Evolutionary conservation across 1,140 invertebrate species (phyloP), one percentile per base, ranked within the genome.

Genomic region (Euwallacea similis): DNA sequence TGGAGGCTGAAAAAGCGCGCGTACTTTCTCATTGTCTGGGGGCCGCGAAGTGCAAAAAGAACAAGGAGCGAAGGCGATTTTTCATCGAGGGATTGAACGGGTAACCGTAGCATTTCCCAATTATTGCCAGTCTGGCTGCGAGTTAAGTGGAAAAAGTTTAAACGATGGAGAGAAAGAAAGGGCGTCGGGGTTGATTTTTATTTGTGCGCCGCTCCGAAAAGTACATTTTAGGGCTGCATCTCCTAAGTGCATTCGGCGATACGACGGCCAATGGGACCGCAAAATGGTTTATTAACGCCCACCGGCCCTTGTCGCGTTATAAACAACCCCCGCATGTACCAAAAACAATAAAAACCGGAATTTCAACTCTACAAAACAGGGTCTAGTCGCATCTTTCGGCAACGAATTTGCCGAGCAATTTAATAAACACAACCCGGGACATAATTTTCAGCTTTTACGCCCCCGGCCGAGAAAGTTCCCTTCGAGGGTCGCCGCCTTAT

Each of bases 21-120:
- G 11, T 41, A 60, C 21, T 60, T 60, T 60, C 41, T 60, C 58
- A 60, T 60, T 60, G 58, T 60, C 58, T 60, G 42, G 58, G 10
- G 8, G 10, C 42, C 3, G 8, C 33, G 21, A 11, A 15, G 10
- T 9, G 42, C 8, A 60, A 60, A 42, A 42, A 42, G 41, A 60
- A 15, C 10, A 60, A 42, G n/a, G 21, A 8, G 58, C 9, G 10
- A 42, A 41, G 33, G 58, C 42, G 58, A 60, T 60, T 60, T 60
- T 60, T 60, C 58, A 60, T 60, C 58, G 7, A 42, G 58, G 58
- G 42, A 33, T 60, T 60, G 58, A 60, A 60, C 58, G 21, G 41
- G 10, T 60, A 60, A 60, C 53, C 10, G 58, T 33, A 60, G 33
- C 7, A 60, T 60, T 60, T 33, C 58, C 42, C 21, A 42, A 60